These are phyloP conservation scores for Phytoseiulus persimilis DNA, from an alignment of 2,888 invertebrate species.

Conservation along the genomic window DNA sequence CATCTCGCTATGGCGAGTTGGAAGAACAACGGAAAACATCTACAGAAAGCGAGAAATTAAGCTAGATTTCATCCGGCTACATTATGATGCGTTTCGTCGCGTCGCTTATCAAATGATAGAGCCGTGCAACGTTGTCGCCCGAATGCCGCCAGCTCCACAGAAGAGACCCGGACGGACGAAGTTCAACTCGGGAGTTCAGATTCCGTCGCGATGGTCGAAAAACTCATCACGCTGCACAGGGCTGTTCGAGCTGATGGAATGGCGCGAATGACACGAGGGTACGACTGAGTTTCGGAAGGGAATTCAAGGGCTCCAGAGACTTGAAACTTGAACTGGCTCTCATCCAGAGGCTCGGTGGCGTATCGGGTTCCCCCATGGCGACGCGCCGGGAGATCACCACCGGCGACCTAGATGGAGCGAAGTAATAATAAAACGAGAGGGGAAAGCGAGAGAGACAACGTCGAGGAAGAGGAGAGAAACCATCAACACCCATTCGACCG, in stretches of 20 bases:
- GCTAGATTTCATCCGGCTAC: not conserved
- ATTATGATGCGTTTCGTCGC: not conserved
- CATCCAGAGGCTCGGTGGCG: not conserved
- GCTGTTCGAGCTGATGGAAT: too few relatives aligned
- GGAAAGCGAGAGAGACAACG: not conserved
- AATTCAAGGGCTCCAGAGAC: too few relatives aligned
- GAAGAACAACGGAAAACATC: not conserved
- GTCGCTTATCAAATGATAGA: not conserved
- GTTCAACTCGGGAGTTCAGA: too few relatives aligned
- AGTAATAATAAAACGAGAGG: not conserved
- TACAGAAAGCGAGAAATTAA: not conserved
- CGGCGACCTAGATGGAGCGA: not conserved
- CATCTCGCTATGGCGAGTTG: not conserved
- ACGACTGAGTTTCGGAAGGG: not conserved
- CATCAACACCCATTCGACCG: too few relatives aligned
- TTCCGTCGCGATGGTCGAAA: too few relatives aligned
- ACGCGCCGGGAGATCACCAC: not conserved
- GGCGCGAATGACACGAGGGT: too few relatives aligned
- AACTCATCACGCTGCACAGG: too few relatives aligned
- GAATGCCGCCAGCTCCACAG: too few relatives aligned
- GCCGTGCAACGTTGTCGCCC: not conserved
- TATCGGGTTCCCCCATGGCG: not conserved
- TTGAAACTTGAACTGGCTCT: not conserved
- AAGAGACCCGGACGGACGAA: too few relatives aligned
- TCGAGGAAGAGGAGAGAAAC: not conserved